These are phyloP conservation scores for Pachyseris speciosa DNA, from an alignment of 64 coral and sea anemone genomes.

Conservation along the genomic window DNA sequence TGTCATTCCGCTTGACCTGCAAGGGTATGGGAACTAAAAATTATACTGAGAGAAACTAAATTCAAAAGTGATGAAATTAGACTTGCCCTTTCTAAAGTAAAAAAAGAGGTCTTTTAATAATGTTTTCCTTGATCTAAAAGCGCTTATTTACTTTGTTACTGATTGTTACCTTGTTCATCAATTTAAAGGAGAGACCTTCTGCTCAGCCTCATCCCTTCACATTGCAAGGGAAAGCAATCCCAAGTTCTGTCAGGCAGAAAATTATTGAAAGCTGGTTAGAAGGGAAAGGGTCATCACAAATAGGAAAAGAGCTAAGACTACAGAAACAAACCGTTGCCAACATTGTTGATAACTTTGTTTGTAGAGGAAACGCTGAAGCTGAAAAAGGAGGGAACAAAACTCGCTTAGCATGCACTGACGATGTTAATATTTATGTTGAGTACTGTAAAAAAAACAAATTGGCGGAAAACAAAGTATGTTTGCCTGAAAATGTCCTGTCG, in stretches of 20 bases:
- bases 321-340: not conserved
- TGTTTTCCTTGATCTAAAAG: too few relatives aligned
- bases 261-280: not conserved
- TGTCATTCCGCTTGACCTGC: too few relatives aligned
- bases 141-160: too few relatives aligned
- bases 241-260: not conserved
- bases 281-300: not conserved
- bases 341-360: not conserved
- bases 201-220: too few relatives aligned
- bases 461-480: not conserved
- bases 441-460: not conserved
- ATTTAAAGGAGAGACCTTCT: too few relatives aligned
- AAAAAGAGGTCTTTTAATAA: too few relatives aligned
- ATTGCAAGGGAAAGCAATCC: not conserved
- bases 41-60: too few relatives aligned
- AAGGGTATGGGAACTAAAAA: too few relatives aligned
- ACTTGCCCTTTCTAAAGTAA: too few relatives aligned
- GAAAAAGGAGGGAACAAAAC: not conserved
- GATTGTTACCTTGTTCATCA: too few relatives aligned
- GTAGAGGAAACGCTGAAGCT: not conserved
- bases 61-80: too few relatives aligned
- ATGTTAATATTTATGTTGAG: not conserved
- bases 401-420: not conserved
- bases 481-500: constrained; percentile 21
- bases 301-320: not conserved